Evolutionary conservation across 1,140 invertebrate species (phyloP), one percentile per base, ranked within the genome.

Genomic region (Oreohelix idahoensis): DNA sequence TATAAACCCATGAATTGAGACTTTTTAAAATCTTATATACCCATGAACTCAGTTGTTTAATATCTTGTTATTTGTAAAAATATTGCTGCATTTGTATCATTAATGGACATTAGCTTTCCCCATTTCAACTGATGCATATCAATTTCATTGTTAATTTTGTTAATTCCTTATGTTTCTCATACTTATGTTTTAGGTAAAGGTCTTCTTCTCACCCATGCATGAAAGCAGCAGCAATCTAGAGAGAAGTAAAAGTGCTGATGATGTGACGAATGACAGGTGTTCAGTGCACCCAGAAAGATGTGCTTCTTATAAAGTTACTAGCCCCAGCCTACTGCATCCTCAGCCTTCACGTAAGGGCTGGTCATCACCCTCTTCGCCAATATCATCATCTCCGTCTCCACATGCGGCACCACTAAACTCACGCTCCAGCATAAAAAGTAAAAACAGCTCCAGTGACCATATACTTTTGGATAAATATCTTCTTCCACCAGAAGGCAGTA

Each of bases 181-280:
- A 4, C 10, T 39, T 10, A 15, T 71, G 69, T 71, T 35, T 71
- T 45, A 89, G 88, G 83, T 89, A 29, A 83, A 84, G 74, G 76
- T 88, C 35, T 83, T 81, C 79, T 88, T 88, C 49, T 58, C 74
- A 51, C 58, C 76, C 1, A 86, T 86, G 83, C 81, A 79, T 45
- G 77, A 77, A 82, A 35, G 20, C 38, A 63, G 86, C 79, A 63
- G 86, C 79, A 39, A 42, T 38, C 75, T 86, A 39, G 86, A 86
- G 51, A 69, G 86, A 38, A 86, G 86, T 74, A 84, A 82, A 79
- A 86, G 86, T 84, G 86, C 86, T 69, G 86, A 86, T 73, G 84
- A 86, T 42, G 73, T 86, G 79, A 81, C 79, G 32, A 80, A 53
- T 23, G 69, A 83, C 38, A 17, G 63, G 20, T 53, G 77, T 26